These are phyloP conservation scores for Prolemur simus DNA, from an alignment of 2,113 vertebrate species.

Conservation along the genomic window DNA sequence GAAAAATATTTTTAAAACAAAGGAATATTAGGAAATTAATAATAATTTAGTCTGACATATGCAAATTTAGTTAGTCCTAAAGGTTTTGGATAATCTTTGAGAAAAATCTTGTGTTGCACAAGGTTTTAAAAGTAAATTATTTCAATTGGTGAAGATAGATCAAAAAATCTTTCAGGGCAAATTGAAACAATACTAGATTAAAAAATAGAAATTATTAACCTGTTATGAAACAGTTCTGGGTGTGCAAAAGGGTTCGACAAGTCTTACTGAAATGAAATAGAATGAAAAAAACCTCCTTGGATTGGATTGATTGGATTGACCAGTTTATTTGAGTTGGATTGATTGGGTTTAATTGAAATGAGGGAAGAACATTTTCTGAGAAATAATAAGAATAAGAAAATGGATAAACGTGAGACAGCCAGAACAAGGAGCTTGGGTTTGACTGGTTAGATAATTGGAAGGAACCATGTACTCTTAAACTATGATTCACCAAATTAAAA, in stretches of 20 bases:
- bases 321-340: neutral
- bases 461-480: neutral
- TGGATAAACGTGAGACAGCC: neutral
- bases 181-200: neutral
- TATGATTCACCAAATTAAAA: neutral
- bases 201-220: neutral
- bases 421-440: neutral
- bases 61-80: neutral
- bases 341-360: neutral
- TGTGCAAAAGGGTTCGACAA: neutral
- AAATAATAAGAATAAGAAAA: neutral
- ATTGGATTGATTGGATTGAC: neutral
- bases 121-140: slow-evolving; percentile 28
- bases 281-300: neutral
- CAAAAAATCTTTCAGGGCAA: slow-evolving; percentile 1
- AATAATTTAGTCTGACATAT: neutral
- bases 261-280: neutral
- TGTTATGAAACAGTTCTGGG: neutral
- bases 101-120: neutral
- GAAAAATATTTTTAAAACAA: neutral
- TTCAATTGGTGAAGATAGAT: neutral
- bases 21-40: neutral
- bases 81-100: neutral
- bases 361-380: neutral
- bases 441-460: neutral